Percentiles rank a stretch among this genome's conserved stretches.
These are phyloP conservation scores for Mythimna ferrago DNA, from an alignment of 2,888 invertebrate species.

Conservation along the genomic window DNA sequence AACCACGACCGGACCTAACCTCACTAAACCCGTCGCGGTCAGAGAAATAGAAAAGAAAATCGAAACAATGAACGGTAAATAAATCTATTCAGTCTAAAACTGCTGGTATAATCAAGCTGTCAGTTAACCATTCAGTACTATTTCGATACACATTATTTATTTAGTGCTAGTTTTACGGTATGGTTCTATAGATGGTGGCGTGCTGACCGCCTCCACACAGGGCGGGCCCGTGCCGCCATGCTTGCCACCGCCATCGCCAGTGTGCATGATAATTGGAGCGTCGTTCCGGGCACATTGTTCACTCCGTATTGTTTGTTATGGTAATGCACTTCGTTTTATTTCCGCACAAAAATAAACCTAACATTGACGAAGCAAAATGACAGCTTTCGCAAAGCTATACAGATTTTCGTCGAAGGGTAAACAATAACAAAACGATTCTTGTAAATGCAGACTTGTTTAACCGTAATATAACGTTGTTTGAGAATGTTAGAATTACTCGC, in stretches of 20 bases:
- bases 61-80: constrained; percentile 44
- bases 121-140: constrained; percentile 35
- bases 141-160: constrained; percentile 50
- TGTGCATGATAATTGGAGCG: constrained; percentile 74
- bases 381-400: constrained; percentile 41
- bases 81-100: constrained; percentile 37
- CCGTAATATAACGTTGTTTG: constrained; percentile 31
- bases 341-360: constrained; percentile 68
- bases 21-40: constrained; percentile 20
- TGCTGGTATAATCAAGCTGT: constrained; percentile 24
- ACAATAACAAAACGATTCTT: constrained; percentile 59
- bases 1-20: constrained; percentile 26
- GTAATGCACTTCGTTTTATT: constrained; percentile 71
- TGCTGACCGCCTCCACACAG: constrained; percentile 47
- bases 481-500: constrained; percentile 36
- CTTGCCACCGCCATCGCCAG: constrained; percentile 8
- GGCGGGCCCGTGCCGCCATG: constrained; percentile 27
- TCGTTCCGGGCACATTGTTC: constrained; percentile 78
- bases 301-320: constrained; percentile 69
- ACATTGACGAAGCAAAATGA: constrained; percentile 51
- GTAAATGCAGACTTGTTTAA: constrained; percentile 46
- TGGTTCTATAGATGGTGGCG: constrained; percentile 13
- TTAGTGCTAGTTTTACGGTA: constrained; percentile 43
- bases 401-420: constrained; percentile 45
- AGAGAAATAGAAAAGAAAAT: constrained; percentile 35